Evolutionary conservation across 35 echinoderm and acorn worm species (phyloP).

Genomic region (Stichopus chloronotus): DNA sequence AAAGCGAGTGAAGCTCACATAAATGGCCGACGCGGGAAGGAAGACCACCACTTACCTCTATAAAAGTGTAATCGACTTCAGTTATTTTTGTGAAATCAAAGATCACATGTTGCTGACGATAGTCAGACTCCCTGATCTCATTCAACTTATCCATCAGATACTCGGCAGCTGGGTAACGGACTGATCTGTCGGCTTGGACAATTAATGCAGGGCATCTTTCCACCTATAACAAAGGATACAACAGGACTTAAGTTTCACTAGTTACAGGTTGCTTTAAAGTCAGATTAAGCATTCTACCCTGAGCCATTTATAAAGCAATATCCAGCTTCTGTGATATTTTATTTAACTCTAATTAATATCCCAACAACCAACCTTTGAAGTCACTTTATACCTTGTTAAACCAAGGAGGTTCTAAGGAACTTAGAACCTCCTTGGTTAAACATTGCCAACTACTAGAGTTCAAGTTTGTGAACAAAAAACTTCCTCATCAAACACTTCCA

Average conservation of each 20-base stretch:
- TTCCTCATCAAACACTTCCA: too few relatives aligned
- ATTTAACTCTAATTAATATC: too few relatives aligned
- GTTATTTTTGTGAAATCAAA: conserved; percentile 74
- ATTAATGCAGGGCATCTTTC: conserved; percentile 41
- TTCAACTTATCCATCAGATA: conserved; percentile 67
- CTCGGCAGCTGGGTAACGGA: conserved; percentile 72
- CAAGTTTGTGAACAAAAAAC: too few relatives aligned
- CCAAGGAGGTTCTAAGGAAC: too few relatives aligned
- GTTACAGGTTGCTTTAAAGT: not conserved
- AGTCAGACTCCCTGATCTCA: conserved; percentile 26
- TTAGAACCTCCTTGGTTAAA: too few relatives aligned
- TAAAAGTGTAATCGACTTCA: conserved; percentile 72
- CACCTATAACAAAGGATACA: conserved; percentile 17
- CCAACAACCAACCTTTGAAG: too few relatives aligned
- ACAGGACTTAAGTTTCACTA: not conserved
- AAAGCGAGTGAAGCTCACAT: too few relatives aligned
- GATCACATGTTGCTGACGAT: conserved; percentile 60
- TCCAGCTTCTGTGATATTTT: too few relatives aligned
- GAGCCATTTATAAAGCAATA: too few relatives aligned
- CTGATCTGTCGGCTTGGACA: conserved; percentile 64
- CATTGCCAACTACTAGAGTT: too few relatives aligned
- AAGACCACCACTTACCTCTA: conserved; percentile 61
- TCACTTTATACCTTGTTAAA: too few relatives aligned
- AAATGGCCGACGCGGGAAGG: too few relatives aligned
- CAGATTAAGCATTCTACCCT: not conserved